phyloP scores from a whole-genome alignment of 1,140 invertebrate genomes.

The Tribolium madens region DNA sequence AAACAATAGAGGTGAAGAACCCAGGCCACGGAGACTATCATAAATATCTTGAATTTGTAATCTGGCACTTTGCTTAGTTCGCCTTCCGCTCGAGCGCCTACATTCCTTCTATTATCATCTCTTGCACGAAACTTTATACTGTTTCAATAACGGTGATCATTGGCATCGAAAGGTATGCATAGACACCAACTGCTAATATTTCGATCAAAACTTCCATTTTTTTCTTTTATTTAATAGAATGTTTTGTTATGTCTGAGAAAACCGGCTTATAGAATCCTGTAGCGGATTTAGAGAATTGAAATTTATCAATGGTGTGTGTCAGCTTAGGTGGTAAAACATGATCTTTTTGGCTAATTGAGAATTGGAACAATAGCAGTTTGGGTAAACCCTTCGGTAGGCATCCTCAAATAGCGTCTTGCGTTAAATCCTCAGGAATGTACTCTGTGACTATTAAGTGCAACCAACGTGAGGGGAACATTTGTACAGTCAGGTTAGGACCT shows the following conservation, averaged over 20 bases:
- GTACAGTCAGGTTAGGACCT: slow-evolving; percentile 44
- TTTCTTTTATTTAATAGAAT: too few species aligned
- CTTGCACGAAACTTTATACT: slow-evolving; percentile 50
- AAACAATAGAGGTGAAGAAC: slow-evolving; percentile 62
- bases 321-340: slow-evolving; percentile 11
- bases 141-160: slow-evolving; percentile 57
- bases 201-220: background rate
- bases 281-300: too few species aligned
- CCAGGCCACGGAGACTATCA: slow-evolving; percentile 58
- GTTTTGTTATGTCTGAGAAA: too few species aligned
- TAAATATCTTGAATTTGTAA: slow-evolving; percentile 62
- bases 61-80: slow-evolving; percentile 61
- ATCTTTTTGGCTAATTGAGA: slow-evolving; percentile 31
- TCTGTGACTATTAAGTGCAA: slow-evolving; percentile 36
- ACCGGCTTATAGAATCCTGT: slow-evolving; percentile 4
- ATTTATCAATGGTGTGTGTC: slow-evolving; percentile 2
- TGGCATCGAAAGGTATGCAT: slow-evolving; percentile 55
- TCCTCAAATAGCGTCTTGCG: slow-evolving; percentile 41
- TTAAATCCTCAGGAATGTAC: slow-evolving; percentile 47
- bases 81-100: slow-evolving; percentile 58
- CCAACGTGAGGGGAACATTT: slow-evolving; percentile 40
- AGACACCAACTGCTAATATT: background rate
- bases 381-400: slow-evolving; percentile 15
- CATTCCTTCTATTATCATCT: slow-evolving; percentile 59
- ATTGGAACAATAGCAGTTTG: slow-evolving; percentile 14